Percentiles rank a stretch among this genome's conserved stretches.
Evolutionary conservation across 2,113 vertebrate genomes (phyloP).

Genomic region (Paracanthobrama guichenoti): DNA sequence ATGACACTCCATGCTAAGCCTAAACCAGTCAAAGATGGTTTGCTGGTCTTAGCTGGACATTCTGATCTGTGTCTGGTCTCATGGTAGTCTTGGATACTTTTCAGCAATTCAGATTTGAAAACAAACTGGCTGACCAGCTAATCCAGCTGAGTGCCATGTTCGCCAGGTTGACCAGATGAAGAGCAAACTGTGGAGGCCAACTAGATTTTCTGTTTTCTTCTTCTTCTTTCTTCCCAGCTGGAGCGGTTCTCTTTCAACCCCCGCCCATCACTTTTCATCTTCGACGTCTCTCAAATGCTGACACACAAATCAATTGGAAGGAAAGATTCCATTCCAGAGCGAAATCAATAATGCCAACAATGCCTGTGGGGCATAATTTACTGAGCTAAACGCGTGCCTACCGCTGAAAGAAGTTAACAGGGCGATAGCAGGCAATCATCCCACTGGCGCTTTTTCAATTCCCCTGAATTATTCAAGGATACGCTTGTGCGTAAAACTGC

Average conservation of each 20-base stretch:
- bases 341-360: conserved; percentile 39
- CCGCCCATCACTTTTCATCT: background rate
- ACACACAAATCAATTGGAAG: conserved; percentile 11
- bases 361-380: conserved; percentile 18
- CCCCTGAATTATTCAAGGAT: conserved; percentile 31
- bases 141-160: background rate
- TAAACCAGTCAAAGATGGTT: background rate
- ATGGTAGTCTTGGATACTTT: background rate
- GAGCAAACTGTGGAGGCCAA: background rate
- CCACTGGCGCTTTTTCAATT: conserved; percentile 28
- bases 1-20: background rate
- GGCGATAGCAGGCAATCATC: conserved; percentile 35
- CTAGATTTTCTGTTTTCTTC: background rate
- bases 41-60: background rate
- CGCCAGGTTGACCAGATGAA: background rate
- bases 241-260: background rate
- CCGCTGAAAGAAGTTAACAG: conserved; percentile 6
- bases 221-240: too few species aligned
- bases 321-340: conserved; percentile 14
- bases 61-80: background rate
- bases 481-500: conserved; percentile 32
- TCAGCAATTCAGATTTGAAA: background rate
- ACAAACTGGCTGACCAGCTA: background rate
- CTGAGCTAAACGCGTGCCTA: conserved; percentile 3
- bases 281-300: conserved; percentile 9